Evolutionary conservation across 2,113 vertebrate genomes (phyloP).

Genomic region (Ceratotherium simum): DNA sequence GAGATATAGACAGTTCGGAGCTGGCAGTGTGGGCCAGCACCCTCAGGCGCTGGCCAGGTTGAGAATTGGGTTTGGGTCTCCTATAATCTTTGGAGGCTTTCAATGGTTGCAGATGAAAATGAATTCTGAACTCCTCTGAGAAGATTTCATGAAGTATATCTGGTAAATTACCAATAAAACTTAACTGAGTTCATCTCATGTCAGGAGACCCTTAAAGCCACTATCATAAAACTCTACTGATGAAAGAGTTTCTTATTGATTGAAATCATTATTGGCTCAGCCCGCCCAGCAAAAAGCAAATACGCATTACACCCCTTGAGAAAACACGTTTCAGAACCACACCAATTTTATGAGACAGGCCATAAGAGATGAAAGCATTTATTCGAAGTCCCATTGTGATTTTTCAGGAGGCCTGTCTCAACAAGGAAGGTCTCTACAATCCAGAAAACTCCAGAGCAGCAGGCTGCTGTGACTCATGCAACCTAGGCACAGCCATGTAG

Average conservation of each 20-base stretch:
- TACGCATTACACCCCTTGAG: constrained; percentile 82
- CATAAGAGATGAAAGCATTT: constrained; percentile 81
- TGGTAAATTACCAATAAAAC: constrained; percentile 80
- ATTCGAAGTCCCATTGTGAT: constrained; percentile 73
- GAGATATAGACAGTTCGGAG: neutral
- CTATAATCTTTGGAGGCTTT: constrained; percentile 68
- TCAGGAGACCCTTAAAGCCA: constrained; percentile 79
- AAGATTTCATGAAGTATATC: constrained; percentile 80
- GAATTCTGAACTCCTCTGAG: constrained; percentile 74
- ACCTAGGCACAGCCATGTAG: constrained; percentile 60
- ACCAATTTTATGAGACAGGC: constrained; percentile 85
- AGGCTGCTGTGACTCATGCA: constrained; percentile 69
- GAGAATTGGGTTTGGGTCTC: constrained; percentile 59
- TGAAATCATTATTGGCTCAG: constrained; percentile 88
- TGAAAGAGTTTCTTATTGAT: constrained; percentile 89
- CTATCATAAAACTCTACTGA: constrained; percentile 85
- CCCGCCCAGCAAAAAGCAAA: constrained; percentile 84
- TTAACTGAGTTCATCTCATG: constrained; percentile 83
- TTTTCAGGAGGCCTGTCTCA: constrained; percentile 76
- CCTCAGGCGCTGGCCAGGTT: neutral
- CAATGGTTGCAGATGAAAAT: constrained; percentile 74
- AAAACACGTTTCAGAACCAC: constrained; percentile 87
- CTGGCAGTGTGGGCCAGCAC: neutral
- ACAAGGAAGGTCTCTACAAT: constrained; percentile 67
- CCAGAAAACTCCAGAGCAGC: constrained; percentile 74